phyloP scores from a whole-genome alignment of 92 coral and sea anemone species.

The Palythoa caribaeorum region DNA sequence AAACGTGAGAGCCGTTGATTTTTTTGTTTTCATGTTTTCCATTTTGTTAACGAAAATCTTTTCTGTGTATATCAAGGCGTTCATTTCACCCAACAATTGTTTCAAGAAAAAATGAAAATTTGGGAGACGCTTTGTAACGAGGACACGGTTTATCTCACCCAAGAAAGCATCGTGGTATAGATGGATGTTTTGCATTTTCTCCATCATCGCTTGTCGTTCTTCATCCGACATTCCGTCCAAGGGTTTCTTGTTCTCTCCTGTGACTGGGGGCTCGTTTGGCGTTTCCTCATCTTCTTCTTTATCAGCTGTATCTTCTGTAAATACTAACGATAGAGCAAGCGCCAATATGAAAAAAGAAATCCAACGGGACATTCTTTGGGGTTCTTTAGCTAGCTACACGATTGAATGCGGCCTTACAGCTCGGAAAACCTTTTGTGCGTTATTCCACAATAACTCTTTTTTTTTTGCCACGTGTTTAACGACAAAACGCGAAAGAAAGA shows the following conservation, averaged over 20 bases:
- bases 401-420: not conserved
- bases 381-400: not conserved
- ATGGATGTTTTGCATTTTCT: constrained; percentile 51
- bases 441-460: not conserved
- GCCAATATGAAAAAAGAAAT: not conserved
- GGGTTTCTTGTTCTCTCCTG: constrained; percentile 1
- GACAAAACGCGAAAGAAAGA: not conserved
- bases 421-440: constrained; percentile 12
- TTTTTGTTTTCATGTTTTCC: no score
- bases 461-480: constrained; percentile 27
- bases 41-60: no score
- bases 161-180: constrained; percentile 87
- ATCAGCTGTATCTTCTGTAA: constrained; percentile 22
- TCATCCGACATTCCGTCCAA: constrained; percentile 35
- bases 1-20: no score
- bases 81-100: no score
- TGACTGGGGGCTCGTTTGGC: constrained; percentile 11
- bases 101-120: no score
- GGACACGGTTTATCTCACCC: constrained; percentile 58
- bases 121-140: not conserved
- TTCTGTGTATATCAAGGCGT: no score
- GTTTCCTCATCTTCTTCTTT: constrained; percentile 26
- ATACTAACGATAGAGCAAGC: constrained; percentile 20
- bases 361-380: constrained; percentile 29
- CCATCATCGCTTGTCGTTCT: constrained; percentile 42